Evolutionary conservation across 37 sponge, comb jelly and placozoan genomes (phyloP), one percentile per base, ranked within the genome.

Genomic region (Aplysina aerophoba): DNA sequence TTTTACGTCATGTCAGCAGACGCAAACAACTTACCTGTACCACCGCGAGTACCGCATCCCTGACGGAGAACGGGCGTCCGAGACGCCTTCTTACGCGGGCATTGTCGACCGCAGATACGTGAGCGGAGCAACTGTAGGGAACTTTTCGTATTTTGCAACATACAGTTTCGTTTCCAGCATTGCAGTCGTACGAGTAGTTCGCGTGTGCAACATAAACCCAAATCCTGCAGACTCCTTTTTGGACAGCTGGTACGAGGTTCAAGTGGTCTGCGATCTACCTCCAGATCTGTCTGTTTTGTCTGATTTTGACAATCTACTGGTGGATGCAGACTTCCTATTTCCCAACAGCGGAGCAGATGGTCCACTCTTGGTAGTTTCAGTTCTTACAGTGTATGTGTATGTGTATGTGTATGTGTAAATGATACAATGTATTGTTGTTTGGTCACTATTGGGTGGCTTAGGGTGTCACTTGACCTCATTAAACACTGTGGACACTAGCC

Each of bases 161-260:
- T n/a, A n/a, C n/a, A n/a, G n/a, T n/a, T n/a, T n/a, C n/a, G n/a
- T n/a, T n/a, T n/a, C n/a, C n/a, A 27, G 69, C 22, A 24, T 16
- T 22, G 69, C 15, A 14, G 69, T 25, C 13, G 28, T 14, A 25
- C 14, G 27, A 16, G 27, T 28, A 5, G 73, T 8, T 15, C 2
- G 6, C 28, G 73, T 71, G 20, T 5, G 69, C 3, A 44, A 44
- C 50, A 12, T 71, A 5, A 12, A 31, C 3, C 73, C 31, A 35
- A 31, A 5, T 25, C 4, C 31, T 71, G 13, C 5, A 3, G 73
- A 33, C 21, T 28, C 11, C 12, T 36, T 21, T 2, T 71, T 36
- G 73, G 73, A 71, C 37, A 71, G 36, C 34, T 71, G 73, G 73
- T 71, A 71, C 37, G 73, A 71, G 73, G 12, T 71, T 71, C 33